These are phyloP conservation scores for Hirtodrosophila duncani DNA, from an alignment of 2,888 invertebrate species.

Conservation along the genomic window DNA sequence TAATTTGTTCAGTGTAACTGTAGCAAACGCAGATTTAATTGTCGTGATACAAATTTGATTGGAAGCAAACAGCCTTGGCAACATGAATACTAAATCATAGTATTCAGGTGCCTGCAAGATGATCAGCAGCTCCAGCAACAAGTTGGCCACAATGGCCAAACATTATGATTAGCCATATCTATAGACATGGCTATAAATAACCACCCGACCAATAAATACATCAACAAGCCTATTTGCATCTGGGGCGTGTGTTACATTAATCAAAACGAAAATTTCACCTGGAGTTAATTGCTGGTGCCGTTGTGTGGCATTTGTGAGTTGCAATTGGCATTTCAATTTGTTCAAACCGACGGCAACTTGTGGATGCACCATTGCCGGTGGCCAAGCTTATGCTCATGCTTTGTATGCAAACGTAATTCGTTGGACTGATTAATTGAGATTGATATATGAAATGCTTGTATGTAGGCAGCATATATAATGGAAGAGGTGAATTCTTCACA, in stretches of 20 bases:
- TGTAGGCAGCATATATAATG: no score
- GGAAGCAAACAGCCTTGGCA: not conserved
- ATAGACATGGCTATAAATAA: conserved; percentile 37
- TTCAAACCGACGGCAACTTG: conserved; percentile 30
- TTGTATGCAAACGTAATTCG: not conserved
- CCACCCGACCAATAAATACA: conserved; percentile 38
- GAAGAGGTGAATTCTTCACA: no score
- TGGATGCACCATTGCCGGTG: no score
- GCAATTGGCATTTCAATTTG: conserved; percentile 45
- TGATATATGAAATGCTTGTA: conserved; percentile 32
- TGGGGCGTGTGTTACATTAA: conserved; percentile 49
- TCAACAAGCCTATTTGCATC: conserved; percentile 36
- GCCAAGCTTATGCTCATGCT: not conserved
- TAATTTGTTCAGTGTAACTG: no score
- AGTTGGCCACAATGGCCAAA: conserved; percentile 19
- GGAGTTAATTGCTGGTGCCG: not conserved
- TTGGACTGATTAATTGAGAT: conserved; percentile 29
- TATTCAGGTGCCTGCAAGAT: not conserved
- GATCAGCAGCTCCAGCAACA: conserved; percentile 3
- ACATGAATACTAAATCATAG: not conserved
- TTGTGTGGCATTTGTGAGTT: conserved; percentile 14
- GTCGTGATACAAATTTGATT: no score
- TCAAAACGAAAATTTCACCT: conserved; percentile 45
- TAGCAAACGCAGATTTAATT: no score
- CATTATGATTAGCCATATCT: conserved; percentile 36